Evolutionary conservation across 2,797 vertebrate species (phyloP), one percentile per base, ranked within the genome.

Genomic region (Gambusia yucatana): DNA sequence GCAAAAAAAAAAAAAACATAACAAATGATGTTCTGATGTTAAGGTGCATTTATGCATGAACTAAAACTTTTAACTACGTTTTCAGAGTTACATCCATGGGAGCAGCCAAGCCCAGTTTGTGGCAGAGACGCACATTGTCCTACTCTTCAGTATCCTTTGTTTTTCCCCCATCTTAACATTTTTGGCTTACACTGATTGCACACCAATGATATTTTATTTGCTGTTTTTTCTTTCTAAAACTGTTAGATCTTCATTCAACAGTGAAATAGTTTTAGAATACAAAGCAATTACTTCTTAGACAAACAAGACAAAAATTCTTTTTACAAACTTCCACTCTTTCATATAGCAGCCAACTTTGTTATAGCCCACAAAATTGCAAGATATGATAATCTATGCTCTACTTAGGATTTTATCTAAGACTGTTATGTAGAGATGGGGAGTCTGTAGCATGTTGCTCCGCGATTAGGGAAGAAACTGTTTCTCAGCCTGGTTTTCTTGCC

Each of bases 31-130:
- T 5, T 39, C 16, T 39, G 16, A 65, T 65, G 1, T 33, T 61
- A 1, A 20, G 30, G 1, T 65, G 30, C 39, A 39, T 65, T 69
- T 43, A 43, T n/a, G 43, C 22, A 41, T 13, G 22, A 69, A 39
- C 63, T 47, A 47, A 47, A 33, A 48, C 28, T n/a, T 7, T 14
- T 50, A n/a, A 41, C 16, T 77, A 36, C 86, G 41, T 89, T 95
- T 94, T 9, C 95, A 99, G 98, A 99, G 97, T 89, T 99, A 99
- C 84, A 98, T 99, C 87, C 98, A 99, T 1, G 98, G 98, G 85
- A 99, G 98, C 96, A 99, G 98, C 90, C 98, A 99, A 90, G 98
- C 98, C 67, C 98, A 99, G 83, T 99, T 99, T 88, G 98, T 99
- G 86, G 98, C 98, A 0, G 98, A 99, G 93, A 99, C 98, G 0